phyloP scores from a whole-genome alignment of 2,888 invertebrate genomes.

The Xanthia togata region DNA sequence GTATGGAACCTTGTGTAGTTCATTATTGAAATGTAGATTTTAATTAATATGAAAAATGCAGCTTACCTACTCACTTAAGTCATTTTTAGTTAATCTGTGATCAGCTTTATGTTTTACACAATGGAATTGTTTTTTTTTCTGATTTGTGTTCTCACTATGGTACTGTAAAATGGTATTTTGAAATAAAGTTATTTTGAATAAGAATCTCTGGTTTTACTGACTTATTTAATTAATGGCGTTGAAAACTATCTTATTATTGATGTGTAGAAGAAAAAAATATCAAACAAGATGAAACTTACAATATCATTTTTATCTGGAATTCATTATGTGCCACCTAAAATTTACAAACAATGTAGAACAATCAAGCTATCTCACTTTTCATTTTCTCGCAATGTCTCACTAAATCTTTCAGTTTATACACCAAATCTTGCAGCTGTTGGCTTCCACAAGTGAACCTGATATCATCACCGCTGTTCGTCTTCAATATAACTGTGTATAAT shows the following conservation, averaged over 20 bases:
- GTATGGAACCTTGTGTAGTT: conserved; percentile 23
- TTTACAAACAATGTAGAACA: conserved; percentile 19
- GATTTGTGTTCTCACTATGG: conserved; percentile 78
- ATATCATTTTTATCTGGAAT: conserved; percentile 28
- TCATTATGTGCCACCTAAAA: neutral
- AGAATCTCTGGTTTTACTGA: conserved; percentile 41
- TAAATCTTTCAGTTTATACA: conserved; percentile 92
- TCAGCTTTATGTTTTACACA: conserved; percentile 80
- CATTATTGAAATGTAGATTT: conserved; percentile 26
- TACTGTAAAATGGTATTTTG: conserved; percentile 79
- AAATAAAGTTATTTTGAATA: conserved; percentile 88
- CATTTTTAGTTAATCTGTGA: conserved; percentile 85
- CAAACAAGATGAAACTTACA: conserved; percentile 28
- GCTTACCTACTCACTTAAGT: conserved; percentile 74
- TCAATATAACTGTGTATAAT: conserved; percentile 84
- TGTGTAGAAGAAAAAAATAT: conserved; percentile 5
- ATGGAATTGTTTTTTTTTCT: conserved; percentile 82
- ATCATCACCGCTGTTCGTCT: conserved; percentile 84
- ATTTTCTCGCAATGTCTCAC: conserved; percentile 91
- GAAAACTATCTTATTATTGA: neutral
- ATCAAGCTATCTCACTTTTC: conserved; percentile 79
- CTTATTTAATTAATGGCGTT: neutral
- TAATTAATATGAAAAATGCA: conserved; percentile 67
- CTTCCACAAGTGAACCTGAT: conserved; percentile 91
- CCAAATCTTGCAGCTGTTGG: conserved; percentile 92